Conservation (phyloP, 1,140 invertebrate species). For the Hirudo medicinalis region DNA sequence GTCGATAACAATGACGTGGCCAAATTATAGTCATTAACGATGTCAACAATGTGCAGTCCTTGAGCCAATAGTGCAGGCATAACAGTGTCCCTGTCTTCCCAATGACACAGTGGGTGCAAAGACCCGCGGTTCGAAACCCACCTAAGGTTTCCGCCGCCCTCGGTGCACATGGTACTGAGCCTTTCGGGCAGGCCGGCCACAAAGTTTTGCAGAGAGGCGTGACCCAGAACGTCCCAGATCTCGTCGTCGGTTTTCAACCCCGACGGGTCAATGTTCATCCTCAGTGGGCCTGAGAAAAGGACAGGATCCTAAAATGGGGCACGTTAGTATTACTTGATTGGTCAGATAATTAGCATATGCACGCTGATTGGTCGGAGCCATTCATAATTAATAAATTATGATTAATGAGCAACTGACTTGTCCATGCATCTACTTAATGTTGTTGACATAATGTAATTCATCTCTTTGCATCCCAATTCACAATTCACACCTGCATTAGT, state of each 20-base stretch:
- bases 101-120: too few species aligned
- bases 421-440: not conserved
- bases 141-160: conserved; percentile 30
- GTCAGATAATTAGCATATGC: not conserved
- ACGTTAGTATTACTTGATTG: not conserved
- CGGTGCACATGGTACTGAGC: conserved; percentile 17
- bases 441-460: too few species aligned
- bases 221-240: conserved; percentile 31
- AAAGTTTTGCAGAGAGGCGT: conserved; percentile 33
- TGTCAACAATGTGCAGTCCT: too few species aligned
- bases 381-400: not conserved
- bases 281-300: conserved; percentile 31
- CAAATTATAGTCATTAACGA: too few species aligned
- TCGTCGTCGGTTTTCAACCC: conserved; percentile 29
- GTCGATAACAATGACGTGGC: too few species aligned
- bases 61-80: too few species aligned
- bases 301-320: conserved; percentile 30
- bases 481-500: too few species aligned
- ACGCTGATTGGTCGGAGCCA: too few species aligned
- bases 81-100: too few species aligned
- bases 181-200: conserved; percentile 21
- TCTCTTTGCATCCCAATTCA: too few species aligned
- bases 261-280: conserved; percentile 33
- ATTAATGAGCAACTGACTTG: not conserved
- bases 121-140: not conserved